These are phyloP conservation scores for Drosophila meridionalis DNA, from an alignment of 2,888 invertebrate species.

Conservation along the genomic window DNA sequence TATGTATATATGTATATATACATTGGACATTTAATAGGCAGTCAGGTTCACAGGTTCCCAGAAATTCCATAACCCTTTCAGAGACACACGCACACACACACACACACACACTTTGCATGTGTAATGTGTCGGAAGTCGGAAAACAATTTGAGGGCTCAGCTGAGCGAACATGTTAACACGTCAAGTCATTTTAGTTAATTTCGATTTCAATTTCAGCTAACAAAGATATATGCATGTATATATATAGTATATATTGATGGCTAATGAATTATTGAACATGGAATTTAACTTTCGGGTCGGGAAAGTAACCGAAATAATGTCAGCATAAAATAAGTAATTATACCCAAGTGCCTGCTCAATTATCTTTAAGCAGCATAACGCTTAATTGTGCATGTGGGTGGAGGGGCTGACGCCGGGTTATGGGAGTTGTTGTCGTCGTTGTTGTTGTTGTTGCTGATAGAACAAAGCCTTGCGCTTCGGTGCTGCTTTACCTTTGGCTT, in stretches of 20 bases:
- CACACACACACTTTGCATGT: slow-evolving; percentile 57
- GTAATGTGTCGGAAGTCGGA: slow-evolving; percentile 52
- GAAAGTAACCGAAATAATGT: slow-evolving; percentile 44
- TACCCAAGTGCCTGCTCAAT: slow-evolving; percentile 84
- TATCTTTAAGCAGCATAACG: slow-evolving; percentile 77
- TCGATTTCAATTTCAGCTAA: slow-evolving; percentile 29
- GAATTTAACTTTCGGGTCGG: slow-evolving; percentile 56
- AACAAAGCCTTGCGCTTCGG: slow-evolving; percentile 70
- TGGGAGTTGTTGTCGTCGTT: not conserved
- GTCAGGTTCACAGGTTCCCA: slow-evolving; percentile 10
- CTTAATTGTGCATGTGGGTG: slow-evolving; percentile 67
- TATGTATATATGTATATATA: slow-evolving; percentile 19
- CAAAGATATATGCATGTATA: slow-evolving; percentile 29
- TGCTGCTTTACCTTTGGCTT: slow-evolving; percentile 52
- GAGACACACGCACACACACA: not conserved
- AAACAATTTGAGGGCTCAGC: slow-evolving; percentile 37
- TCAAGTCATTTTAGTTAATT: slow-evolving; percentile 59
- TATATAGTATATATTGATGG: slow-evolving; percentile 16
- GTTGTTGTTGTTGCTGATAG: slow-evolving; percentile 24
- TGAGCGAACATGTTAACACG: slow-evolving; percentile 67
- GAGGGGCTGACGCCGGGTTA: not conserved
- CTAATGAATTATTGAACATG: slow-evolving; percentile 53
- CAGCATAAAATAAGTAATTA: slow-evolving; percentile 82
- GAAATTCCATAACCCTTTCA: slow-evolving; percentile 38
- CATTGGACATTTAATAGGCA: slow-evolving; percentile 15